Evolutionary conservation across 2,797 vertebrate species (phyloP).

Genomic region (Triplophysa bombifrons): DNA sequence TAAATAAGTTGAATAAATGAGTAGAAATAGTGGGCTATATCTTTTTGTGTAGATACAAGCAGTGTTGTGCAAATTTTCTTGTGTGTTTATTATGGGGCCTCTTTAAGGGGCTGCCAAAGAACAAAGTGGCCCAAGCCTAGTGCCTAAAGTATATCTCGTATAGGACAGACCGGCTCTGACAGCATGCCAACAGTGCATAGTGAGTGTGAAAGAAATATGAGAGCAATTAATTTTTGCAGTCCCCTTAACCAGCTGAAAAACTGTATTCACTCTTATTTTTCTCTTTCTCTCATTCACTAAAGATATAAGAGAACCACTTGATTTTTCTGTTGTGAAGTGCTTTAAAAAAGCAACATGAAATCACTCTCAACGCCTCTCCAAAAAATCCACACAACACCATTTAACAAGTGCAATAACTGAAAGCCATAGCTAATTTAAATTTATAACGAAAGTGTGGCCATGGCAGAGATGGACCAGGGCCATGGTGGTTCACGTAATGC

Average conservation of each 20-base stretch:
- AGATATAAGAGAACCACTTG: background rate
- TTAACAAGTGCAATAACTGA: constrained; percentile 5
- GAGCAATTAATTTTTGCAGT: background rate
- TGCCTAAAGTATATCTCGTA: background rate
- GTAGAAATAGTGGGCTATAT: background rate
- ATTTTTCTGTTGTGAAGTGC: background rate
- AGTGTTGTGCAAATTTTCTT: background rate
- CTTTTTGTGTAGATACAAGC: background rate
- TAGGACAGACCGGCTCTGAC: background rate
- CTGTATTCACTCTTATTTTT: background rate
- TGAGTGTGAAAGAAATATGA: constrained; percentile 5
- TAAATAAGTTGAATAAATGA: background rate
- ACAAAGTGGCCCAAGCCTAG: background rate
- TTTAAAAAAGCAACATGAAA: constrained; percentile 4
- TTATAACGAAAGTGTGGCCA: background rate
- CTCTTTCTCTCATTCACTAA: background rate
- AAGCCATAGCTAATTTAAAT: background rate
- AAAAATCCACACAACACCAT: background rate
- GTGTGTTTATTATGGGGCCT: no score
- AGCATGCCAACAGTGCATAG: constrained; percentile 1
- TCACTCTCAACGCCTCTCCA: background rate
- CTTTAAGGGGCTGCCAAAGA: no score
- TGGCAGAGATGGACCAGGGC: background rate
- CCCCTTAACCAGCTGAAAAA: background rate
- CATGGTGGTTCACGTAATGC: background rate